Evolutionary conservation across 2,113 vertebrate species (phyloP), one percentile per base, ranked within the genome.

Genomic region (Equus quagga): DNA sequence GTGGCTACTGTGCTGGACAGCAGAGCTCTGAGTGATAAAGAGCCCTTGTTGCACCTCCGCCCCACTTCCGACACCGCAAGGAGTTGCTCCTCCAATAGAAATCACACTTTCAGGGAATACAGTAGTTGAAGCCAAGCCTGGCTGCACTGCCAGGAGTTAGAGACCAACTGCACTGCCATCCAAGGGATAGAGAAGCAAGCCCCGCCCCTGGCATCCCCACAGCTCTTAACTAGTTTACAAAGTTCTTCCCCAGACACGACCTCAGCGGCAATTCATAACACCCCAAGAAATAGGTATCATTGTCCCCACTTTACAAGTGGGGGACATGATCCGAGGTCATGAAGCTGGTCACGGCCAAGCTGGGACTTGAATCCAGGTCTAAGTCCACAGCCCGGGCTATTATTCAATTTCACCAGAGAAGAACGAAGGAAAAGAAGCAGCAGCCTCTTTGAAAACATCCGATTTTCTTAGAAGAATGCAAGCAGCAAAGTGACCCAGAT

Each of bases 401-500:
- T 41, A 89, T 1, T 73, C 51, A 81, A 9, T 83, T 88, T 84
- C 44, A 64, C 7, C 51, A 81, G 24, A 84, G 28, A 56, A 81
- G 6, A 96, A 70, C 1, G 24, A 69, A 73, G 13, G 17, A 24
- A 69, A 28, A 33, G 14, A 46, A 67, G 17, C 67, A 89, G n/a
- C 31, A 46, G 18, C 4, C 54, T 56, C 83, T 83, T 41, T 46
- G 26, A 94, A 95, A 89, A 82, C 14, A 73, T 36, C 31, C 67
- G 6, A 75, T 70, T 65, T 92, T 64, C 88, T 87, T 36, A 82
- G n/a, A 67, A 75, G 76, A 81, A 88, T 36, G 41, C 14, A 67
- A 89, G 49, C 9, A 70, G 72, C 28, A 46, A 41, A 80, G 54
- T 49, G 81, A 91, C 82, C 94, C 72, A 73, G 62, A 97, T 86